Evolutionary conservation across 2,888 invertebrate species (phyloP), one percentile per base, ranked within the genome.

Genomic region (Dryobotodes eremita): DNA sequence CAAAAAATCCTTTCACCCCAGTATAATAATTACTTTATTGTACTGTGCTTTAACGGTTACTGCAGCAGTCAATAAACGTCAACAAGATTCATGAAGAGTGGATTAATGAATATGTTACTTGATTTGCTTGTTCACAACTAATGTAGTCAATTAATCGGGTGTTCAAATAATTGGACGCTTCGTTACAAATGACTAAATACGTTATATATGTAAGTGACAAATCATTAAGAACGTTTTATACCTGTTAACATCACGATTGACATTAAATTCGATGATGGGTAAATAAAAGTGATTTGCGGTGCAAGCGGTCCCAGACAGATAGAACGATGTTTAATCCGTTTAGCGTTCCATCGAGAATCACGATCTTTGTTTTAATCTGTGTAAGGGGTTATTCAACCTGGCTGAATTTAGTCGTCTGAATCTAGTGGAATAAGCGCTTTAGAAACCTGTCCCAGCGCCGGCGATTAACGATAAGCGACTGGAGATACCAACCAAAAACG

Each of bases 331-430:
- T 69, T 17, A n/a, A 42, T 46, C 17, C 42, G 0, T 26, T 26
- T 11, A 57, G 8, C 10, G 31, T 36, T 23, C 53, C 17, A 23
- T 26, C 6, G 13, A 26, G 57, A 57, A n/a, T 69, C 23, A 69
- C 0, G 5, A 17, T 53, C 23, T 36, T 36, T 53, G 1, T 5
- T 69, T 17, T 17, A 53, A 46, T 46, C 20, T 20, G n/a, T 46
- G 11, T 66, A 62, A 10, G n/a, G 31, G 7, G 1, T 17, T n/a
- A 31, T 17, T n/a, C 13, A 17, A 62, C n/a, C 46, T 17, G 20
- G 1, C 53, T 77, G 31, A 77, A 76, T 79, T 48, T 15, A 78
- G 65, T 2, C 15, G 15, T 23, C 53, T 77, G 17, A 55, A 53
- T 53, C 10, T 46, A 75, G n/a, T 62, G 36, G 26, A 61, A 26